Evolutionary conservation across 2,113 vertebrate genomes (phyloP).

Genomic region (Pheucticus melanocephalus): DNA sequence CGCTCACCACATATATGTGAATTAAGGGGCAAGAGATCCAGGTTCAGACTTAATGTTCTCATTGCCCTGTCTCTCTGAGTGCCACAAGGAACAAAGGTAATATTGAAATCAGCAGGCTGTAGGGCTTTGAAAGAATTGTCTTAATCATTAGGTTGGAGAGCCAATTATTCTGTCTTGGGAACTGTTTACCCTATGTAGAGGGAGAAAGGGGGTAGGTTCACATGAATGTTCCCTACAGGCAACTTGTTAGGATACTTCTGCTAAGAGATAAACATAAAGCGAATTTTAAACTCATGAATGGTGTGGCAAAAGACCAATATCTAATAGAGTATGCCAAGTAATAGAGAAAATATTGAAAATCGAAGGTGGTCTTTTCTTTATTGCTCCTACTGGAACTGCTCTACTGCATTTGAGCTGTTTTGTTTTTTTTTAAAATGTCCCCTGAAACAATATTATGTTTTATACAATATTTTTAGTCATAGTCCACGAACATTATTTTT

Average conservation of each 20-base stretch:
- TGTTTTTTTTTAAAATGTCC: not conserved
- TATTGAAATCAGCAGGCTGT: not conserved
- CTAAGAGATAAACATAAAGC: not conserved
- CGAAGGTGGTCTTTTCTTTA: not conserved
- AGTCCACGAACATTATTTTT: not conserved
- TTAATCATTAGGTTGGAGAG: not conserved
- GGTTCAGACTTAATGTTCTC: not conserved
- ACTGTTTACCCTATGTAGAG: not conserved
- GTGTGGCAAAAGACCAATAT: not conserved
- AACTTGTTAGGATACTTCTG: not conserved
- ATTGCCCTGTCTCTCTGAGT: not conserved
- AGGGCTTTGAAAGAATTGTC: not conserved
- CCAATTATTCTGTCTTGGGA: not conserved
- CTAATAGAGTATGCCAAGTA: not conserved
- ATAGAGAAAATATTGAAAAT: not conserved
- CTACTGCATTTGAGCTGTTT: not conserved
- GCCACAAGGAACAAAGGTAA: not conserved
- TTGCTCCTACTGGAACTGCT: not conserved
- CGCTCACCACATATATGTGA: not conserved
- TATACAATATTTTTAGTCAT: not conserved
- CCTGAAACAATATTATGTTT: not conserved
- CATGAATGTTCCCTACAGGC: not conserved
- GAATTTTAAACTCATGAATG: not conserved
- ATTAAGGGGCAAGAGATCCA: not conserved
- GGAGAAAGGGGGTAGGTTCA: rapidly evolving